Conservation (phyloP, 2,797 vertebrate species). For the Gallinago solitaria region DNA sequence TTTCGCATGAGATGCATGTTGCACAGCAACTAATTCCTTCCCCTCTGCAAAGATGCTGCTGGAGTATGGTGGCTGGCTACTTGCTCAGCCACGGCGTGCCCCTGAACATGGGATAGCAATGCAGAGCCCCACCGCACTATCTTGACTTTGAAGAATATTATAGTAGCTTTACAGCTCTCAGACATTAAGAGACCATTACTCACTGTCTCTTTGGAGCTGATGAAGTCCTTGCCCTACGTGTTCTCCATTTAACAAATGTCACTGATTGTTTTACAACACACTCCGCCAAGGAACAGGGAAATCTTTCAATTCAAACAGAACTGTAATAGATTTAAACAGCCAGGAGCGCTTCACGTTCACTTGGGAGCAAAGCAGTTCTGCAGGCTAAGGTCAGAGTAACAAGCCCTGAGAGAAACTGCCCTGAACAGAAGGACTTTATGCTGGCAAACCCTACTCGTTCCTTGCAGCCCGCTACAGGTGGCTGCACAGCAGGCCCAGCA, state of each 20-base stretch:
- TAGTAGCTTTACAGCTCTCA: conserved; percentile 44
- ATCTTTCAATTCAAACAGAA: conserved; percentile 30
- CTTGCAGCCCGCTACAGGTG: not conserved
- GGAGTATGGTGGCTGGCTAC: not conserved
- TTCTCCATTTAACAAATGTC: conserved; percentile 70
- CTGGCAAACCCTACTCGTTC: not conserved
- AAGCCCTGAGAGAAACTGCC: not conserved
- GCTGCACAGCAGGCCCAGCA: not conserved
- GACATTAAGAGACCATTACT: conserved; percentile 61
- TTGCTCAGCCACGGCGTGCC: accelerated
- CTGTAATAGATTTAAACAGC: not conserved
- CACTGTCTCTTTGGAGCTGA: conserved; percentile 52
- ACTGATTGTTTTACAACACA: conserved; percentile 59
- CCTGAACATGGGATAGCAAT: not conserved
- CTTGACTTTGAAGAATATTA: conserved; percentile 59
- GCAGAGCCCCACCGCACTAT: not conserved
- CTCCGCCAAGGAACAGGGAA: not conserved
- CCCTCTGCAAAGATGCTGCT: not conserved
- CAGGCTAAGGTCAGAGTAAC: not conserved
- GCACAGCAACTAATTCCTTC: not conserved
- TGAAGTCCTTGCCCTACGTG: conserved; percentile 58
- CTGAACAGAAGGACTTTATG: not conserved
- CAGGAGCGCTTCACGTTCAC: accelerated
- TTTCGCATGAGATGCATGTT: not conserved
- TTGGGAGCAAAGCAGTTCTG: not conserved